Evolutionary conservation across 2,888 invertebrate species (phyloP), one percentile per base, ranked within the genome.

Genomic region (Boloria selene): DNA sequence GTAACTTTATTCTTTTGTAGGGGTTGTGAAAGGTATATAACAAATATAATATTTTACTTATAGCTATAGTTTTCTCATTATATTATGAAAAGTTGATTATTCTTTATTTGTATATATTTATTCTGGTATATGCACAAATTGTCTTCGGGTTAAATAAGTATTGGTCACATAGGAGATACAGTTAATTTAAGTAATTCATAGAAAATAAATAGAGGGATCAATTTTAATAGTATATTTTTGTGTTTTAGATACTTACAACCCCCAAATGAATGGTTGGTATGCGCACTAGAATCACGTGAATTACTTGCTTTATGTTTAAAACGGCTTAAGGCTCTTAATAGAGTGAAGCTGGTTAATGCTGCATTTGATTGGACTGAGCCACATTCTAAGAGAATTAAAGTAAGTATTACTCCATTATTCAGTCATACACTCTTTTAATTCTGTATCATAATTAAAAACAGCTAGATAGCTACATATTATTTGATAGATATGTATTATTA

Each of bases 291-390:
- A 86, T 99, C 98, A 0, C 93, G 96, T 18, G 98, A 99, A 85
- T 92, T 99, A 2, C 90, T 99, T 1, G 94, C 96, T 0, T 85
- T 99, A 0, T 99, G 99, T 77, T 92, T 99, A 60, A 98, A 98
- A 83, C 97, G 96, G 80, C 86, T 99, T 26, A 99, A 97, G 85
- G 98, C 98, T 0, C 90, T 99, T 7, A 96, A 95, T 78, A 94
- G 96, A 81, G 97, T 99, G 0, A 97, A 98, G 79, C 92, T 99
- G 16, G 93, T 99, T 63, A 99, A 99, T 93, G 99, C 99, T 50
- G 96, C 96, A 0, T 99, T 99, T 92, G 95, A 98, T 4, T 99
- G 99, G 99, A 99, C 99, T 13, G 99, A 99, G 83, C 98, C 99
- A 47, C 99, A 99, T 93, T 99, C 99, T 0, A 98, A 98, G 87